Evolutionary conservation across 2,888 invertebrate genomes (phyloP), one percentile per base, ranked within the genome.

Genomic region (Oligia latruncula): DNA sequence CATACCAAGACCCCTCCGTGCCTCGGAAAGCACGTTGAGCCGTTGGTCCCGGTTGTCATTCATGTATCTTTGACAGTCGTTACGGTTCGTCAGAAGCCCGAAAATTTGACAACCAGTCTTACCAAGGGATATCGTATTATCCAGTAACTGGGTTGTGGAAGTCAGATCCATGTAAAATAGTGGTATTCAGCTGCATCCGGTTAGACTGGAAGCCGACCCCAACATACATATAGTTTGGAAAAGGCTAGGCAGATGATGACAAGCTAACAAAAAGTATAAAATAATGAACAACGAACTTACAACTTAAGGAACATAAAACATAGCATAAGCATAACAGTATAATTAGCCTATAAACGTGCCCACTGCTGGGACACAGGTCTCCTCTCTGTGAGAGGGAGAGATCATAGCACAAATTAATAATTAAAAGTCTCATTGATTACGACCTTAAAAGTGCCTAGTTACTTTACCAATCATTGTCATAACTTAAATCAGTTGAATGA

Each of bases 401-500:
- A n/a, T 40, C 20, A 66, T 15, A 81, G 13, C 55, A 43, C 23
- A 65, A 80, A 52, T 15, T 58, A 81, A 55, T 55, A 64, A 78
- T 78, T 72, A 78, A 58, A 74, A 60, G 5, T 46, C 46, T 62
- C 43, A 76, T 82, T 77, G 49, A 43, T 35, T 43, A 70, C 20
- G 78, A 70, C 64, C 49, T 75, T 43, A 60, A 20, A 75, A 71
- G 68, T 73, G 64, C 75, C 64, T 52, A 65, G 49, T 73, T 20
- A 46, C 52, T 78, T 71, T 66, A 75, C 66, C 43, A 68, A 72
- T 80, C 66, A 72, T 70, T 77, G 49, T 70, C 46, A 71, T 35
- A 78, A 55, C 78, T 67, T 62, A 74, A 65, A 77, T 77, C 35
- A 76, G n/a, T 77, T 35, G 43, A 83, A 74, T 64, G 43, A 84